Evolutionary conservation across 1,140 invertebrate genomes (phyloP), one percentile per base, ranked within the genome.

Genomic region (Scaptomyza graminum): DNA sequence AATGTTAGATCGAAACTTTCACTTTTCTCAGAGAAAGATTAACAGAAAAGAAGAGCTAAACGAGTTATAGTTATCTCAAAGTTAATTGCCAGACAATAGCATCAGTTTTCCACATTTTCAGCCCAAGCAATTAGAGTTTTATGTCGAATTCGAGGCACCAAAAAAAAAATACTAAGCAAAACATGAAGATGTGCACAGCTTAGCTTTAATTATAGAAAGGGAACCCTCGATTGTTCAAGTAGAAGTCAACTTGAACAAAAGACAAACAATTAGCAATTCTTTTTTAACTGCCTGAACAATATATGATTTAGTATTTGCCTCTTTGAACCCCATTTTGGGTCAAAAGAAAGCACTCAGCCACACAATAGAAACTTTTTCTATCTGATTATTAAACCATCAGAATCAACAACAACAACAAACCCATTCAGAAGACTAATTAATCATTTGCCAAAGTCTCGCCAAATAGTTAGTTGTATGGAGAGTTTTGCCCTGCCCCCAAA

Each of bases 301-400:
- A 79, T 76, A 79, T 82, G 78, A 88, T 76, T 87, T 78, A 67
- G 82, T 75, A 74, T 69, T 70, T 70, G 75, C 49, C 64, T 79
- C 31, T 59, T 79, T 84, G 65, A 74, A 77, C 73, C 28, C 71
- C 1, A 46, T 61, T 75, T 60, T 49, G 59, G 76, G 76, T 70
- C 77, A 72, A 66, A 68, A 63, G 44, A 54, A 51, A 61, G 54
- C 75, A 69, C 51, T 74, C 76, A 12, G 15, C 28, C 13, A n/a
- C 25, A 85, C 82, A 85, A 85, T 81, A 76, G 78, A 88, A 71
- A 79, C 76, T 83, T 83, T 34, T 88, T 76, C 37, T 41, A 79
- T 82, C 61, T 82, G 76, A 87, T 88, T 88, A 88, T 88, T 83
- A 79, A 89, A 79, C 76, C 79, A 88, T 88, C 83, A 54, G 15